Evolutionary conservation across 35 echinoderm and acorn worm species (phyloP).

Genomic region (Hemicentrotus pulcherrimus): DNA sequence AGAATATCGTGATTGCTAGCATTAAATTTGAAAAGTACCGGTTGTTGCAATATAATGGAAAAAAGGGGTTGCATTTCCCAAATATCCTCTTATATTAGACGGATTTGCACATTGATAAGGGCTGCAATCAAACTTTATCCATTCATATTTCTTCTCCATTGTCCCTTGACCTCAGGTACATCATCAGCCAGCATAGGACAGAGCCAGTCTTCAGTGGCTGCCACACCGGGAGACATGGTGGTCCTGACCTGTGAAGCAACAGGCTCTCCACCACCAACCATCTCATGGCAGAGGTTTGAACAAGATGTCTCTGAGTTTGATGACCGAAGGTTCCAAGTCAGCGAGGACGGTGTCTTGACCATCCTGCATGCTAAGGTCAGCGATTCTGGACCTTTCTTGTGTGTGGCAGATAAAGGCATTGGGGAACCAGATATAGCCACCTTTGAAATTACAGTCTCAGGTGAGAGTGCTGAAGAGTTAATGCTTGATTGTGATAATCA

Average conservation of each 20-base stretch:
- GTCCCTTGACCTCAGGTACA: background rate
- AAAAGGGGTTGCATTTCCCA: too few relatives aligned
- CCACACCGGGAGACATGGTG: slow-evolving; percentile 24
- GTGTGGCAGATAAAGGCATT: slow-evolving; percentile 80
- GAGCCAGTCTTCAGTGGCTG: background rate
- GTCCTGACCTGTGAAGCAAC: slow-evolving; percentile 57
- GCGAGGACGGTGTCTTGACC: slow-evolving; percentile 63
- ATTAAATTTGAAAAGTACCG: too few relatives aligned
- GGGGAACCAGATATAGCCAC: slow-evolving; percentile 46
- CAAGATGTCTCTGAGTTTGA: slow-evolving; percentile 13
- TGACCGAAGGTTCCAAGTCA: slow-evolving; percentile 47
- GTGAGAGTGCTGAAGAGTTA: background rate
- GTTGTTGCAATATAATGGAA: too few relatives aligned
- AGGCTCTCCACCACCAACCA: slow-evolving; percentile 55
- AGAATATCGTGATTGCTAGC: too few relatives aligned
- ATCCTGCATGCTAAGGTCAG: slow-evolving; percentile 49
- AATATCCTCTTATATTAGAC: too few relatives aligned
- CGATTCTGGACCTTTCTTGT: slow-evolving; percentile 78
- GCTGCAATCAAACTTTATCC: background rate
- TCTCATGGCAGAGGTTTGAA: slow-evolving; percentile 59
- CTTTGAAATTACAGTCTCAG: slow-evolving; percentile 49
- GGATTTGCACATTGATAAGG: background rate
- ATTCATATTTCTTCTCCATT: background rate
- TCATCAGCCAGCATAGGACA: slow-evolving; percentile 30
- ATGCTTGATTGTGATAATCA: background rate